Conservation (phyloP, 2,888 invertebrate genomes). For the Limulus polyphemus region DNA sequence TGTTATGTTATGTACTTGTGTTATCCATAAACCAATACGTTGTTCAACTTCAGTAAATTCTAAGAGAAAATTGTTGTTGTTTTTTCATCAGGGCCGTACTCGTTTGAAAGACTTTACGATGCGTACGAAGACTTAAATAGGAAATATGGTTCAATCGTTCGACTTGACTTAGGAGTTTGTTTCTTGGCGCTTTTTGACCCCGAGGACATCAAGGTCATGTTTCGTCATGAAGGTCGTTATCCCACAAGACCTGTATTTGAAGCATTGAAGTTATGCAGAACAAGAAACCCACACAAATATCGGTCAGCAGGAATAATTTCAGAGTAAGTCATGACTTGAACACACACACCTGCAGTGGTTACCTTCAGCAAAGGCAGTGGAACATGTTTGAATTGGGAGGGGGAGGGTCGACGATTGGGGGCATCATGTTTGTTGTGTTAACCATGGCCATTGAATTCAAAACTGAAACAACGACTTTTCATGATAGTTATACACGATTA, state of each 20-base stretch:
- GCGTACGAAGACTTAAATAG: conserved; percentile 13
- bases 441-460: no score
- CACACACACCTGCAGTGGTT: no score
- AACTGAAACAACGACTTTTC: no score
- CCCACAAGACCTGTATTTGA: conserved; percentile 45
- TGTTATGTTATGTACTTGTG: no score
- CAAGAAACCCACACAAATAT: conserved; percentile 35
- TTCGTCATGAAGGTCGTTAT: conserved; percentile 41
- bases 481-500: no score
- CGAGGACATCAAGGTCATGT: conserved; percentile 41
- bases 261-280: conserved; percentile 42
- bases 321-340: conserved; percentile 8
- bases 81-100: conserved; percentile 13
- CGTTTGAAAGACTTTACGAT: conserved; percentile 15
- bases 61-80: no score
- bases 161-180: conserved; percentile 10
- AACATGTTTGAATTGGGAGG: no score
- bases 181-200: conserved; percentile 38
- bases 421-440: no score
- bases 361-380: no score
- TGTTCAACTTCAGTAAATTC: no score
- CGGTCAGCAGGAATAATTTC: conserved; percentile 44
- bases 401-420: no score
- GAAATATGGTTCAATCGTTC: conserved; percentile 10
- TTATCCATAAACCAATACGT: no score